Conservation (phyloP, 2,797 vertebrate species). For the Cyprinella venusta region DNA sequence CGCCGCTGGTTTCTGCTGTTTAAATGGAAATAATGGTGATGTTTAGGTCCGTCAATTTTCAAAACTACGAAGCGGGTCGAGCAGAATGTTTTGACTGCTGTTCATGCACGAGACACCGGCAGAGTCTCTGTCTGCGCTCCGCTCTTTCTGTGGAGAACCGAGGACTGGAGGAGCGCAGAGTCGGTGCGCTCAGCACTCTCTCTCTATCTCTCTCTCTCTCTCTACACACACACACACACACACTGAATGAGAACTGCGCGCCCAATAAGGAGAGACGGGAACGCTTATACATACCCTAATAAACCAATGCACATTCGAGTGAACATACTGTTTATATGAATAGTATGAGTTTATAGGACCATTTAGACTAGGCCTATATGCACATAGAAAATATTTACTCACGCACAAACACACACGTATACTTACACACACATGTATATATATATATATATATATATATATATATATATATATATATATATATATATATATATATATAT, state of each 20-base stretch:
- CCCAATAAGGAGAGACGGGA: slow-evolving; percentile 30
- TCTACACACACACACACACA: background rate
- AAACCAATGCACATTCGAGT: background rate
- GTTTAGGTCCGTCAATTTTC: slow-evolving; percentile 2
- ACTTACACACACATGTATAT: no score
- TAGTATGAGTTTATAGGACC: no score
- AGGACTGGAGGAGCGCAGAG: slow-evolving; percentile 26
- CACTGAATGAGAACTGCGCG: background rate
- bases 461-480: no score
- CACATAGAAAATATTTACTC: no score
- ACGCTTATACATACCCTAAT: background rate
- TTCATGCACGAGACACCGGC: background rate
- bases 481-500: no score
- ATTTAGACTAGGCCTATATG: no score
- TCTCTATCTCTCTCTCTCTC: background rate
- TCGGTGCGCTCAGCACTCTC: background rate
- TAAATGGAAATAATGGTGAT: background rate
- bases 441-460: no score
- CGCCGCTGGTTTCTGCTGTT: background rate
- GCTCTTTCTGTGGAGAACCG: slow-evolving; percentile 23
- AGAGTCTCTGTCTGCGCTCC: background rate
- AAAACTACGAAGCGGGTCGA: background rate
- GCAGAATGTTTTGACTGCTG: background rate
- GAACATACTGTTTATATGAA: no score
- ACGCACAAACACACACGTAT: no score